Evolutionary conservation across 2,113 vertebrate species (phyloP).

Genomic region (Spermophilus dauricus): DNA sequence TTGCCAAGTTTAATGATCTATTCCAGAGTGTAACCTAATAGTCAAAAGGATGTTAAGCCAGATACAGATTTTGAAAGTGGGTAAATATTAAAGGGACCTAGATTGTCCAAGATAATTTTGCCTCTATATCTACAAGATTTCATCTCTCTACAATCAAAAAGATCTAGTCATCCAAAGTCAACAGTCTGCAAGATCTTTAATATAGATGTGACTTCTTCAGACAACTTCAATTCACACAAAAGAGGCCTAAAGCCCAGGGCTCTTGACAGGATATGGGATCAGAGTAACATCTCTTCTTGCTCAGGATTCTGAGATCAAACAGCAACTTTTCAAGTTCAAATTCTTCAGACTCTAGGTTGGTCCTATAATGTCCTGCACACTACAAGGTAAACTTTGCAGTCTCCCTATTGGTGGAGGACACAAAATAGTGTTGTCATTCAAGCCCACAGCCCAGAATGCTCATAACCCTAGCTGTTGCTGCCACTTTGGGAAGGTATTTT

Average conservation of each 20-base stretch:
- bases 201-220: neutral
- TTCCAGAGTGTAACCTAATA: neutral
- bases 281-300: slow-evolving; percentile 70
- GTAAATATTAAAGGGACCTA: neutral
- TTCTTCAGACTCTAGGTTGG: slow-evolving; percentile 66
- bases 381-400: neutral
- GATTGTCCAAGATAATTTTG: neutral
- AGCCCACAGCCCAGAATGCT: slow-evolving; percentile 61
- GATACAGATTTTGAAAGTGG: neutral
- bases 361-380: slow-evolving; percentile 62
- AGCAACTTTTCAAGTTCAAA: slow-evolving; percentile 65
- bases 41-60: neutral
- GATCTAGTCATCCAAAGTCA: neutral
- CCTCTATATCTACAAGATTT: neutral
- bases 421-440: slow-evolving; percentile 50
- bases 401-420: slow-evolving; percentile 49
- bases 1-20: neutral
- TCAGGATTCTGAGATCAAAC: slow-evolving; percentile 46
- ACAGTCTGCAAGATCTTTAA: neutral
- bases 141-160: neutral
- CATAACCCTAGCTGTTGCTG: slow-evolving; percentile 70
- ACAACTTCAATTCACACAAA: slow-evolving; percentile 34
- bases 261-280: slow-evolving; percentile 84
- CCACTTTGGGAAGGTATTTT: neutral
- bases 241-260: slow-evolving; percentile 89